phyloP scores from a whole-genome alignment of 2,797 vertebrate genomes.

The Artibeus lituratus region DNA sequence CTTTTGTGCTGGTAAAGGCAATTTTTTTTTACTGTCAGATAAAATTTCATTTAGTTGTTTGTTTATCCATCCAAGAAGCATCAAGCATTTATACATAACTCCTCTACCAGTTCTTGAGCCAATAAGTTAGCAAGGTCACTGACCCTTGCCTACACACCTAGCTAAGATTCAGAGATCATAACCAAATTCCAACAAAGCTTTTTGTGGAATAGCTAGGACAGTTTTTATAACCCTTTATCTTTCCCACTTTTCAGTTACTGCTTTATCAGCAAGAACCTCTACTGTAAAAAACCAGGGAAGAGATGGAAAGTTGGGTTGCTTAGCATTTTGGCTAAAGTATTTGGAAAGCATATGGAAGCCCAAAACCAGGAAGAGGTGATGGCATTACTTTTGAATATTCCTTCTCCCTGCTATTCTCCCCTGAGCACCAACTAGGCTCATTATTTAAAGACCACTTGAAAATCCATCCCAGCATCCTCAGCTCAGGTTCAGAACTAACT shows the following conservation, averaged over 20 bases:
- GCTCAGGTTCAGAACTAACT: slow-evolving; percentile 32
- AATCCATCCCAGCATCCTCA: slow-evolving; percentile 49
- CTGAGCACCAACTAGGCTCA: not conserved
- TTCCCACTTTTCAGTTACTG: too few species aligned
- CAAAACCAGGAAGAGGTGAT: slow-evolving; percentile 48
- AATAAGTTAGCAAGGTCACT: too few species aligned
- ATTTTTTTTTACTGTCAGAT: not conserved
- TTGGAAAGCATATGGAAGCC: slow-evolving; percentile 39
- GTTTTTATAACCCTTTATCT: too few species aligned
- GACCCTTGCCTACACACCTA: too few species aligned
- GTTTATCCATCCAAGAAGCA: not conserved
- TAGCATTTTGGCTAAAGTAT: not conserved
- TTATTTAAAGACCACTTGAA: not conserved
- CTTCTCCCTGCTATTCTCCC: not conserved
- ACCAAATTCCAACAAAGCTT: too few species aligned
- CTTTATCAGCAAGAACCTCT: too few species aligned
- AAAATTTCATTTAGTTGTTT: not conserved
- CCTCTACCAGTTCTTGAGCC: not conserved
- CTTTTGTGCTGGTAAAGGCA: not conserved
- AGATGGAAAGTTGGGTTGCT: not conserved
- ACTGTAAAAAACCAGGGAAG: not conserved
- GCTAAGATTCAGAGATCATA: too few species aligned
- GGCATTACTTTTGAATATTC: not conserved
- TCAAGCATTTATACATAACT: not conserved
- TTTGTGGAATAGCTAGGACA: too few species aligned